Evolutionary conservation across 2,113 vertebrate genomes (phyloP).

Genomic region (Copsychus sechellarum): DNA sequence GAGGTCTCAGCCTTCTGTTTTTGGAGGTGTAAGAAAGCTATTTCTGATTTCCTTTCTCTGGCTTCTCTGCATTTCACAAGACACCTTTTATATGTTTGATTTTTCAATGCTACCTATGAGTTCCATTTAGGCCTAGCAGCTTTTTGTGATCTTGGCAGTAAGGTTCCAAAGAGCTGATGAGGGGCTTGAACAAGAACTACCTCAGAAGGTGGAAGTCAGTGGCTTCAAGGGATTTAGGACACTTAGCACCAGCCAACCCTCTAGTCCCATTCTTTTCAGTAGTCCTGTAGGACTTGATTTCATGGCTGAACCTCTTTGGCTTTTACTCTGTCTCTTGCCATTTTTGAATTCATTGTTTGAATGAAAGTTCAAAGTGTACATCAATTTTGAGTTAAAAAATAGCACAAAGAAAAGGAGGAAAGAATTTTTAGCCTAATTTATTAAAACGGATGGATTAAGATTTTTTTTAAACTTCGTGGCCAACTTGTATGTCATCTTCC

Average conservation of each 20-base stretch:
- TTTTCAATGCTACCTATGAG: background rate
- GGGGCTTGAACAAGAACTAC: background rate
- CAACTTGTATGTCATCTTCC: background rate
- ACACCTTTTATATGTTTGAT: background rate
- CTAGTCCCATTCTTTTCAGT: background rate
- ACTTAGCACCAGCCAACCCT: background rate
- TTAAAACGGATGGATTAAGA: background rate
- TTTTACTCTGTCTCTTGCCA: background rate
- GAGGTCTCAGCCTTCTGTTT: background rate
- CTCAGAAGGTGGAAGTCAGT: background rate
- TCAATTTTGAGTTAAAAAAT: background rate
- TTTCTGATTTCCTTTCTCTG: background rate
- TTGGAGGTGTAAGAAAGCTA: background rate
- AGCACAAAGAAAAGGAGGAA: background rate
- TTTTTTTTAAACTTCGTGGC: background rate
- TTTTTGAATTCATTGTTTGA: background rate
- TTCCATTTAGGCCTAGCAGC: background rate
- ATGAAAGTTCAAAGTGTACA: background rate
- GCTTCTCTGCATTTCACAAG: background rate
- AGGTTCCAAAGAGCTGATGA: background rate
- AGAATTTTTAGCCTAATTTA: background rate
- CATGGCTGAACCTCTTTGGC: background rate
- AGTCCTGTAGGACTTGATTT: background rate
- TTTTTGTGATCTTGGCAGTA: background rate
- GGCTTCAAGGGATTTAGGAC: background rate